Percentiles rank a stretch among this genome's conserved stretches.
Evolutionary conservation across 2,113 vertebrate genomes (phyloP).

Genomic region (Chamaetylas fuelleborni): DNA sequence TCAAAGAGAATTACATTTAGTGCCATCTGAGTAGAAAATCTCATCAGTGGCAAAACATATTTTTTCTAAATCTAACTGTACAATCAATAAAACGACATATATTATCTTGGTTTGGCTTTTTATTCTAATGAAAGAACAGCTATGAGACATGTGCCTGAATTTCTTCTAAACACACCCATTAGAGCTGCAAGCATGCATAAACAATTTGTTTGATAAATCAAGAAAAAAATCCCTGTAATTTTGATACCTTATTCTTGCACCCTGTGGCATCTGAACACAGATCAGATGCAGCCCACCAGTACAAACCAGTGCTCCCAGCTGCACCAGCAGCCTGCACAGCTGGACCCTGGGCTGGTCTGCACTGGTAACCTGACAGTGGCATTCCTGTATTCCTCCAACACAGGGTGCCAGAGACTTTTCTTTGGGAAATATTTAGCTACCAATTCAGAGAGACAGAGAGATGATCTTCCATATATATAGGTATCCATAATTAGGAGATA

Average conservation of each 20-base stretch:
- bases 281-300: background rate
- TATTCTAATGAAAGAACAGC: background rate
- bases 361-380: too few species aligned
- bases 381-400: background rate
- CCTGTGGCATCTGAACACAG: background rate
- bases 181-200: background rate
- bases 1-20: background rate
- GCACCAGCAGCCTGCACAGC: rapidly evolving
- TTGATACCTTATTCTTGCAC: background rate
- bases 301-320: too few species aligned
- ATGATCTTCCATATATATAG: background rate
- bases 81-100: background rate
- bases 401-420: rapidly evolving
- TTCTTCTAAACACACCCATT: background rate
- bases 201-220: background rate
- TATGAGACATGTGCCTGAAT: rapidly evolving
- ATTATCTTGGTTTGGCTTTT: background rate
- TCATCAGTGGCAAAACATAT: background rate
- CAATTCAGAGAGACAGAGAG: background rate
- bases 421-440: background rate
- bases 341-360: background rate
- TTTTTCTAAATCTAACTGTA: background rate
- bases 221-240: background rate
- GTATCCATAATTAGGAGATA: background rate
- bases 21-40: background rate